A percentile compares a stretch with the other conserved stretches of the same genome.
Evolutionary conservation across 2,797 vertebrate genomes (phyloP).

Genomic region (Acanthurus lineatus): DNA sequence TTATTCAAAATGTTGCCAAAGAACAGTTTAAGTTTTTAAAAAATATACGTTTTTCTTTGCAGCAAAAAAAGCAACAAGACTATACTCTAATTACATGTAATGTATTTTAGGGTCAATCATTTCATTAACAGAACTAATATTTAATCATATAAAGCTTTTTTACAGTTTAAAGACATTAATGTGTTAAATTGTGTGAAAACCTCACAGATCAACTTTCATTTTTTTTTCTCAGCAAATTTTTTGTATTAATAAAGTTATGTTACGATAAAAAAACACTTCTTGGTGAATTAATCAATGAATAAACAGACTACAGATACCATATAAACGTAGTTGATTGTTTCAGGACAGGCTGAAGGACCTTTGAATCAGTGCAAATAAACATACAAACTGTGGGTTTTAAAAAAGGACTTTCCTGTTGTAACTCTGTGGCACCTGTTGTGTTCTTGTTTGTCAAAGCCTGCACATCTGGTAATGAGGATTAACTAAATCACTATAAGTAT

Average conservation of each 20-base stretch:
- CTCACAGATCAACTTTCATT: neutral
- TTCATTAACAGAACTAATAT: too few relatives aligned
- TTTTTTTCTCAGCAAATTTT: neutral
- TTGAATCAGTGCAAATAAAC: neutral
- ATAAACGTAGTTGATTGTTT: neutral
- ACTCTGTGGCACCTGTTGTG: slow-evolving; percentile 22
- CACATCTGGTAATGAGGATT: slow-evolving; percentile 24
- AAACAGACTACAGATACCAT: neutral
- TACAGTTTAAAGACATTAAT: too few relatives aligned
- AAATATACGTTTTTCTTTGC: too few relatives aligned
- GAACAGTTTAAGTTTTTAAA: too few relatives aligned
- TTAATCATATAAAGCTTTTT: too few relatives aligned
- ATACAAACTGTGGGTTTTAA: neutral
- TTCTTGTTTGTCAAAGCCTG: slow-evolving; percentile 4
- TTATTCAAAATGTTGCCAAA: too few relatives aligned
- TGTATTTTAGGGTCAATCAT: neutral
- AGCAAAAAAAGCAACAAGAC: neutral
- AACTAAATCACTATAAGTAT: slow-evolving; percentile 17
- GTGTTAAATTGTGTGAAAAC: neutral
- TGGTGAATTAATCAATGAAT: neutral
- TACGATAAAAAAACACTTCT: neutral
- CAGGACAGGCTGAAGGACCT: neutral
- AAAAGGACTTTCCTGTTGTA: neutral
- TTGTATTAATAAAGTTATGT: neutral
- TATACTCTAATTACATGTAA: neutral